phyloP scores from a whole-genome alignment of 1,140 invertebrate species.

The Sarcophaga bullata region DNA sequence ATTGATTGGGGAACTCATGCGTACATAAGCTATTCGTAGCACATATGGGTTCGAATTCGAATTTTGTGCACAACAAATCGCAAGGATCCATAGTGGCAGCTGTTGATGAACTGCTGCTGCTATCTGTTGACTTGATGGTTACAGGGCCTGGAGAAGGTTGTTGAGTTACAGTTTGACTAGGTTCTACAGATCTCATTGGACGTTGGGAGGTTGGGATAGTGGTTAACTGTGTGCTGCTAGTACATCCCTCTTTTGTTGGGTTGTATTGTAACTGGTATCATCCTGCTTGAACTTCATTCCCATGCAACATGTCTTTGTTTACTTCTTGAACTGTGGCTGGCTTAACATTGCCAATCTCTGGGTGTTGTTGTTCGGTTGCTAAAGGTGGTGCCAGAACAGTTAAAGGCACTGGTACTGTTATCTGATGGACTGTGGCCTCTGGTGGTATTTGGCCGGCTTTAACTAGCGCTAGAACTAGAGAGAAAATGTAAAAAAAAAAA shows the following conservation, averaged over 20 bases:
- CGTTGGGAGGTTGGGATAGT: too few species aligned
- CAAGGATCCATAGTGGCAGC: constrained; percentile 41
- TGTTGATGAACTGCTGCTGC: background rate
- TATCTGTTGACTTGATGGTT: background rate
- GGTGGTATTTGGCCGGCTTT: background rate
- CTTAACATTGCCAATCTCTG: too few species aligned
- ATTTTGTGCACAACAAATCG: constrained; percentile 58
- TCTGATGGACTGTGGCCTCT: background rate
- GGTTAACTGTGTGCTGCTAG: too few species aligned
- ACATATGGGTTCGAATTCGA: constrained; percentile 53
- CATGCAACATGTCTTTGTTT: background rate
- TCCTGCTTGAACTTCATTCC: too few species aligned
- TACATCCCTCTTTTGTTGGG: too few species aligned
- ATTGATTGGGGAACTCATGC: constrained; percentile 58
- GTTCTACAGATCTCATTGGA: too few species aligned
- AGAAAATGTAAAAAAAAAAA: background rate
- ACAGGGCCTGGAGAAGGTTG: too few species aligned
- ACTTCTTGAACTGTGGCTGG: background rate
- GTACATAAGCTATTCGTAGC: constrained; percentile 57
- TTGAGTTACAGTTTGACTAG: background rate
- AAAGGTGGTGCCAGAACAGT: background rate
- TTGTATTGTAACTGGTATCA: too few species aligned
- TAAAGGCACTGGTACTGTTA: background rate
- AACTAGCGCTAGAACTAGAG: background rate
- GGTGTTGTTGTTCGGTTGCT: background rate